A percentile compares a stretch with the other conserved stretches of the same genome.
phyloP scores from a whole-genome alignment of 2,113 vertebrate genomes.

The Calypte anna region DNA sequence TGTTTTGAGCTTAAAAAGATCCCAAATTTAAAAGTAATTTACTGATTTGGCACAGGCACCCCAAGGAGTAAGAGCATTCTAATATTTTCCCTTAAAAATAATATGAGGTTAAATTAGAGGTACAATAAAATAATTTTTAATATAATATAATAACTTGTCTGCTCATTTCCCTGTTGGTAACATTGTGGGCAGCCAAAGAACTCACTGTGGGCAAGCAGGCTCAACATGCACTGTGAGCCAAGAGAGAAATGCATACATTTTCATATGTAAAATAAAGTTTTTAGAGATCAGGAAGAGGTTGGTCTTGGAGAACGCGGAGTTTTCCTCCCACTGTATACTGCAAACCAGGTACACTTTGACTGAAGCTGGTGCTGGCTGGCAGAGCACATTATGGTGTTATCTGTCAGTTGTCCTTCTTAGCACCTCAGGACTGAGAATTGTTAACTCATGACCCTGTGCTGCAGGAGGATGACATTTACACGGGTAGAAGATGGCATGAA shows the following conservation, averaged over 20 bases:
- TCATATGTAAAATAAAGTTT: not conserved
- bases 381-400: rapidly evolving
- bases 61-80: not conserved
- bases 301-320: not conserved
- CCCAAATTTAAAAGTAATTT: not conserved
- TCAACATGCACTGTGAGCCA: not conserved
- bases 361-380: not conserved
- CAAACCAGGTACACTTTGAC: not conserved
- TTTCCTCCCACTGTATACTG: not conserved
- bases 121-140: not conserved
- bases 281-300: not conserved
- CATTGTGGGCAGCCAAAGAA: not conserved
- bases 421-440: not conserved
- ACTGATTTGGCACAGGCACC: not conserved
- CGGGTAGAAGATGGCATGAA: not conserved
- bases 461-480: not conserved
- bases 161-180: not conserved
- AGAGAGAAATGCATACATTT: not conserved
- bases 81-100: conserved; percentile 11
- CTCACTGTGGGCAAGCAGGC: not conserved
- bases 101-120: not conserved
- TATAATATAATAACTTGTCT: not conserved
- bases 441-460: not conserved
- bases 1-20: not conserved
- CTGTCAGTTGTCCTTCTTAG: not conserved